Conservation (phyloP, 2,888 invertebrate genomes). For the Lochmaea crataegi region DNA sequence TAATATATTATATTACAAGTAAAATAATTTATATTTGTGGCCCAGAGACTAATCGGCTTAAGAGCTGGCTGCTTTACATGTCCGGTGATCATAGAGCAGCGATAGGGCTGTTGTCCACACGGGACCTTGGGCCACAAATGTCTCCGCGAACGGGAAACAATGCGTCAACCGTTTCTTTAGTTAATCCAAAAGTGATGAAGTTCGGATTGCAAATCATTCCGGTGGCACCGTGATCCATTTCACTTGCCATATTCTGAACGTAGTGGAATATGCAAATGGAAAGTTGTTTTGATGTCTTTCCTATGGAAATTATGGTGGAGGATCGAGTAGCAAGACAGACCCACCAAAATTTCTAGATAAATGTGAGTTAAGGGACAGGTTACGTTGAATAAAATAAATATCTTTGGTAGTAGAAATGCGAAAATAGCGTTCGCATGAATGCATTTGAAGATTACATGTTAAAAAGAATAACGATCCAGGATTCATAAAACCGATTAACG, state of each 20-base stretch:
- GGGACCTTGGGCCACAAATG: conserved; percentile 48
- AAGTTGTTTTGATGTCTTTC: conserved; percentile 35
- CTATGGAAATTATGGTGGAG: conserved; percentile 36
- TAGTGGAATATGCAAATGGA: conserved; percentile 35
- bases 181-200: conserved; percentile 45
- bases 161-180: conserved; percentile 57
- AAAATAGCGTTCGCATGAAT: not conserved
- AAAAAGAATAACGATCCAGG: not conserved
- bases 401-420: not conserved
- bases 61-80: conserved; percentile 54
- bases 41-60: conserved; percentile 48
- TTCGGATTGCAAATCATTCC: conserved; percentile 53
- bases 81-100: conserved; percentile 49
- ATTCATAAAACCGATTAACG: not conserved
- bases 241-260: conserved; percentile 42
- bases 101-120: conserved; percentile 5
- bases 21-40: too few relatives aligned
- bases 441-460: not conserved
- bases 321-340: not conserved
- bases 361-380: not conserved
- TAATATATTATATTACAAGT: too few relatives aligned
- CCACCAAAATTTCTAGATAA: conserved; percentile 2
- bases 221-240: conserved; percentile 44
- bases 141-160: conserved; percentile 53
- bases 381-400: not conserved